A percentile compares a stretch with the other conserved stretches of the same genome.
Evolutionary conservation across 2,113 vertebrate genomes (phyloP).

Genomic region (Podiceps cristatus): DNA sequence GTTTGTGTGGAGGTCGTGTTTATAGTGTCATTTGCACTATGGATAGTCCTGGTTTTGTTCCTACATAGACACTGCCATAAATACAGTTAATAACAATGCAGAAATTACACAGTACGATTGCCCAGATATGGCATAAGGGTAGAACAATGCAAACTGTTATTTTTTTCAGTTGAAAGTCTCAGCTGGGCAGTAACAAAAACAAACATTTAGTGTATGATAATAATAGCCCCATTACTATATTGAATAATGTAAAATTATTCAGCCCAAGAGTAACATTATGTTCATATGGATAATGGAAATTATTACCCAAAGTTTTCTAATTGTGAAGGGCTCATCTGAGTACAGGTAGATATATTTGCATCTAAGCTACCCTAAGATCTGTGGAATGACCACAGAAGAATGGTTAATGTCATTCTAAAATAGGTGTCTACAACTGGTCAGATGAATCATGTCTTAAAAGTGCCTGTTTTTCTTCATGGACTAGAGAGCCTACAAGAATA

Average conservation of each 20-base stretch:
- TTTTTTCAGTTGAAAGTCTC: neutral
- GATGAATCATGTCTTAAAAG: neutral
- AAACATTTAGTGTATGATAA: neutral
- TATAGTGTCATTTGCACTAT: neutral
- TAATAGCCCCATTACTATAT: neutral
- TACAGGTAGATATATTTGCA: neutral
- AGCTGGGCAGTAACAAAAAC: neutral
- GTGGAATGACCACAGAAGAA: neutral
- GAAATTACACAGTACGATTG: neutral
- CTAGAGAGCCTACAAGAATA: neutral
- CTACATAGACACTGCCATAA: neutral
- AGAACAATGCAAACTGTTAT: neutral
- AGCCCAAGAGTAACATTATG: neutral
- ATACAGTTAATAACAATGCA: neutral
- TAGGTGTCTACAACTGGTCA: neutral
- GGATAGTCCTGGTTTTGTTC: neutral
- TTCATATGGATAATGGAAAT: neutral
- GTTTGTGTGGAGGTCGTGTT: neutral
- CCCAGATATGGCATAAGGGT: rapidly evolving
- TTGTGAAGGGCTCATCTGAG: neutral
- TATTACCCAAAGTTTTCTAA: neutral
- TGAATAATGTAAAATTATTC: neutral
- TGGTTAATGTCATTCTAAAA: neutral
- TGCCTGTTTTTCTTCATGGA: neutral
- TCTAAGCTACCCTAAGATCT: neutral